Evolutionary conservation across 1,140 invertebrate species (phyloP), one percentile per base, ranked within the genome.

Genomic region (Samia ricini): DNA sequence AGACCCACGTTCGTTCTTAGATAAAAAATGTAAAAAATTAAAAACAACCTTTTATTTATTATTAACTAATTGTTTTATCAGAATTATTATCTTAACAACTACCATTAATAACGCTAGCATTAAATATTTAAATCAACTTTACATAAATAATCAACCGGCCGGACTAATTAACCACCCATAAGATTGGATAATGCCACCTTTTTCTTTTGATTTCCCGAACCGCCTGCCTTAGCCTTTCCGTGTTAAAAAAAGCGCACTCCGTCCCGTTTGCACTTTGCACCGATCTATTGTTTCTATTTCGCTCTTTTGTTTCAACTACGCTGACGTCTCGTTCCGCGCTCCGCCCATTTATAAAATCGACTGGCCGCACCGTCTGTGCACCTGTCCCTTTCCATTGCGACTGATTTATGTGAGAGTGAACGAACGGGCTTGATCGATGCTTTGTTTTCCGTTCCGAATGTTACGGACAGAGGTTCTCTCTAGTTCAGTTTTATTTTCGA

Each of bases 291-390:
- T 88, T 75, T 85, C 83, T 83, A 77, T 89, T 88, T 86, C 86
- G 67, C 86, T 87, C 83, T 86, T 89, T 86, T 89, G 84, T 88
- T 87, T 83, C 78, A 71, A 78, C 69, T 63, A 72, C 81, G 86
- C 81, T 80, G 81, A 82, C 79, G 80, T 79, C 81, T 78, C 80
- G 79, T 79, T 80, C 74, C 63, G 73, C 72, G 84, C 85, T 82
- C 84, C 87, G 87, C 87, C 87, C 87, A 88, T 85, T 88, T 88
- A 84, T 88, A 88, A 89, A 86, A 86, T 88, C 86, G 84, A 82
- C 80, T 83, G 76, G 72, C 78, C 74, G 77, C 75, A 65, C 71
- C 61, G 67, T 68, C 77, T 72, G 75, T 75, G 79, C 85, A 87
- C 82, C 85, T 87, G 85, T 89, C 87, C 85, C 84, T 83, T 81